Base-by-base conservation (phyloP, 1,140 invertebrate genomes). In the Drosophila carrolli region DNA sequence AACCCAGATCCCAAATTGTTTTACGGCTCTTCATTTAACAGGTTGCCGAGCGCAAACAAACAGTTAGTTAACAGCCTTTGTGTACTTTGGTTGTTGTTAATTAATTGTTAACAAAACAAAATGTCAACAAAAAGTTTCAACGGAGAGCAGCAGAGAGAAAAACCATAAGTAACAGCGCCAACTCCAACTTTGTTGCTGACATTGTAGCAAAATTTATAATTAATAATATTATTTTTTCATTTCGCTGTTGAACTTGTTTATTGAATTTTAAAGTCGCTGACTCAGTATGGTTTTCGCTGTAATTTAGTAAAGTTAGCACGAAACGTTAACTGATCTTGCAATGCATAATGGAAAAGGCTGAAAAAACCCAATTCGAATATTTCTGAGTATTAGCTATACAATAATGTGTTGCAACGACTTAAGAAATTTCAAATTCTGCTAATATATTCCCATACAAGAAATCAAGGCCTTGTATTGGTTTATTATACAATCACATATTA, bases 91-190 rank as follows among this genome's bases (percentile, higher is more conserved):
- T 35, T 78, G 75, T 75, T 79, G 81, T 83, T 83, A 83, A 83
- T 85, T 83, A 76, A 82, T 82, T 82, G 81, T 85, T 84, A 83
- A 80, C 81, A 80, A 83, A 85, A 79, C 80, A 38, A 62, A 66
- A 61, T 78, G 74, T 83, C 75, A 74, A 81, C 75, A 74, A 67
- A 67, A 72, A 44, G 43, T 37, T 58, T 50, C 11, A 38, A 44
- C 32, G 13, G 51, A 13, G 55, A 32, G 40, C 5, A 8, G 38
- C 13, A 14, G 37, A 27, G 16, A 44, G 40, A 54, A 50, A 43
- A 40, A 54, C 38, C 43, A 35, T 32, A 54, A 51, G 55, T 59
- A 60, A 48, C 43, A 75, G 76, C 66, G 77, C 60, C 71, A 81
- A 66, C 50, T 60, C 53, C 44, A 55, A 32, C 66, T 78, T 76